Percentiles rank a stretch among this genome's conserved stretches.
Evolutionary conservation across 2,888 invertebrate genomes (phyloP).

Genomic region (Drosophila gaucha): DNA sequence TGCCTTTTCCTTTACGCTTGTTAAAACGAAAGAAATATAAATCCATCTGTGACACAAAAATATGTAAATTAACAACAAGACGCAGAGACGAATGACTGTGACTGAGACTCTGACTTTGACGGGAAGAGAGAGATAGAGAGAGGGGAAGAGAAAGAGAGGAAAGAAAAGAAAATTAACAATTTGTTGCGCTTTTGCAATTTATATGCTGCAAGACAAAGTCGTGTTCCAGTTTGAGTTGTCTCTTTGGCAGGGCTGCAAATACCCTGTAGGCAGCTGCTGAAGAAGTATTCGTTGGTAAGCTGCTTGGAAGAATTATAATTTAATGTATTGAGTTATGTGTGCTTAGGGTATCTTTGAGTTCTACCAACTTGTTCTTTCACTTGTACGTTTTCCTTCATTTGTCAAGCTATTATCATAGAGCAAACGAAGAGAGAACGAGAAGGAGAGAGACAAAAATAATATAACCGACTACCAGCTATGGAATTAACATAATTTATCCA

Average conservation of each 20-base stretch:
- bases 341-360: conserved; percentile 8
- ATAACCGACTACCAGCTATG: conserved; percentile 43
- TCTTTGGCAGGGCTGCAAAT: conserved; percentile 9
- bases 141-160: conserved; percentile 3
- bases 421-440: conserved; percentile 8
- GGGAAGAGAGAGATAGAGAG: not conserved
- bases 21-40: conserved; percentile 28
- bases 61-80: conserved; percentile 68
- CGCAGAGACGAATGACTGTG: conserved; percentile 20
- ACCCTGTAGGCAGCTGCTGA: conserved; percentile 9
- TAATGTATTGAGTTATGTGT: not conserved
- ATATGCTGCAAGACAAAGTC: conserved; percentile 51
- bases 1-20: conserved; percentile 22
- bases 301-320: not conserved
- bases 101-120: not conserved
- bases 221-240: conserved; percentile 38
- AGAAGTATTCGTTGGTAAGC: not conserved
- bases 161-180: conserved; percentile 76
- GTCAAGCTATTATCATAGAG: conserved; percentile 59
- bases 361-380: not conserved
- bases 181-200: conserved; percentile 77
- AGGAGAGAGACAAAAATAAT: conserved; percentile 17
- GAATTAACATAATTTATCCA: conserved; percentile 77
- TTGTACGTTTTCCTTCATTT: conserved; percentile 55
- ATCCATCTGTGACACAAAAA: conserved; percentile 47